phyloP scores from a whole-genome alignment of 2,113 vertebrate genomes.

The Micromys minutus region DNA sequence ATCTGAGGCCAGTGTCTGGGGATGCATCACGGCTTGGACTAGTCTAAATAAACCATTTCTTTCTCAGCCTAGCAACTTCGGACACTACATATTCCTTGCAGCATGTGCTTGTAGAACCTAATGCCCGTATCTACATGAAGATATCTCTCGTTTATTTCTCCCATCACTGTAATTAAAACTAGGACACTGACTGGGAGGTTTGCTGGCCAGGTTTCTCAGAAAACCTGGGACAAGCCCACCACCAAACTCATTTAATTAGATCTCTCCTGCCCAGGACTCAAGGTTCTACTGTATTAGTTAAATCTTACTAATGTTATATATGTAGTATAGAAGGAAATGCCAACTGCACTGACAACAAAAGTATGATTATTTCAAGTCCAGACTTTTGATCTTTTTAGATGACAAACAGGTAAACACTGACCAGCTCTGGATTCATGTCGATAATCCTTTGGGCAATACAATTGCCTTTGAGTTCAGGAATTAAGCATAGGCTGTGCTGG shows the following conservation, averaged over 20 bases:
- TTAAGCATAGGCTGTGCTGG: constrained; percentile 82
- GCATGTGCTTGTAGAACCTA: not conserved
- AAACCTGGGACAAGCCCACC: not conserved
- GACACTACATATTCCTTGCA: not conserved
- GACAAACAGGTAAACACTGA: constrained; percentile 46
- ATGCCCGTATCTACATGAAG: not conserved
- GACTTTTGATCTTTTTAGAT: constrained; percentile 53
- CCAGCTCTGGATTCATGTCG: constrained; percentile 78
- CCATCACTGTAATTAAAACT: not conserved
- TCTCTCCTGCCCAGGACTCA: not conserved
- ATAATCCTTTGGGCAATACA: constrained; percentile 79
- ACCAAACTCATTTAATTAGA: not conserved
- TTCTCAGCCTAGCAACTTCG: not conserved
- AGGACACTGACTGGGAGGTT: not conserved
- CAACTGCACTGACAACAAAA: constrained; percentile 50
- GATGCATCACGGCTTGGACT: not conserved
- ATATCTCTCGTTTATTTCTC: not conserved
- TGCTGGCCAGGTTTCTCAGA: not conserved
- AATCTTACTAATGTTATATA: not conserved
- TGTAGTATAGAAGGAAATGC: not conserved
- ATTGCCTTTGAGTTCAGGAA: constrained; percentile 78
- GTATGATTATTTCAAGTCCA: constrained; percentile 32
- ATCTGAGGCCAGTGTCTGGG: constrained; percentile 12
- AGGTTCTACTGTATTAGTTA: not conserved
- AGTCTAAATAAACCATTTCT: not conserved